phyloP scores from a whole-genome alignment of 2,797 vertebrate species.

The Sebastolobus alascanus region DNA sequence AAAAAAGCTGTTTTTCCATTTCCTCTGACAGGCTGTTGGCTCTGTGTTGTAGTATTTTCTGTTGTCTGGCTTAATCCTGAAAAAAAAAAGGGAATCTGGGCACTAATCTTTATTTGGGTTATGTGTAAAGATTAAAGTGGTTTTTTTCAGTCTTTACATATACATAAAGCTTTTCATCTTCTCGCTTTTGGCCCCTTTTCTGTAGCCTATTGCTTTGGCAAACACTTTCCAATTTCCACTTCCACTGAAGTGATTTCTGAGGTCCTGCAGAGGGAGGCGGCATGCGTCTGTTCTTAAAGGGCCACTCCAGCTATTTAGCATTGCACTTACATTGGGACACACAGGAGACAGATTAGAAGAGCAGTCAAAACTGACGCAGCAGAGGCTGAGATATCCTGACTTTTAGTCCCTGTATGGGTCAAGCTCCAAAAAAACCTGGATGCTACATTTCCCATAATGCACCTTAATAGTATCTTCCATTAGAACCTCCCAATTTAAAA shows the following conservation, averaged over 20 bases:
- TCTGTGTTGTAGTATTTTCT: conserved; percentile 14
- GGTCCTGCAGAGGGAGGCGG: conserved; percentile 16
- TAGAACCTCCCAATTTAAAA: neutral
- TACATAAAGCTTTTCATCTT: conserved; percentile 16
- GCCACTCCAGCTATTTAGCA: neutral
- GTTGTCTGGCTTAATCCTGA: conserved; percentile 3
- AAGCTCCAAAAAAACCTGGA: neutral
- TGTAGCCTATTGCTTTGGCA: neutral
- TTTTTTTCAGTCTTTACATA: neutral
- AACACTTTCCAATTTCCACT: conserved; percentile 28
- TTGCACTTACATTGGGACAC: neutral
- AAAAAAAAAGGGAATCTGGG: conserved; percentile 6
- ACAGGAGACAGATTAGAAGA: neutral
- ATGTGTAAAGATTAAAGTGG: conserved; percentile 16
- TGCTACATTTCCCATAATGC: neutral
- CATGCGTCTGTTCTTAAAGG: neutral
- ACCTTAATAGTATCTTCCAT: neutral
- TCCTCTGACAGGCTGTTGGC: conserved; percentile 11
- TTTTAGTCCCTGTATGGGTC: too few species aligned
- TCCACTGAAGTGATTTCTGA: conserved; percentile 27
- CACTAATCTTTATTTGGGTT: conserved; percentile 20
- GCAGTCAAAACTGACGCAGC: neutral
- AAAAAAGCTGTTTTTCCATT: conserved; percentile 22
- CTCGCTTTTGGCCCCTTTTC: neutral
- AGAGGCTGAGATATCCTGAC: neutral